These are phyloP conservation scores for Eptatretus burgeri DNA, from an alignment of 2,113 vertebrate species.

Conservation along the genomic window DNA sequence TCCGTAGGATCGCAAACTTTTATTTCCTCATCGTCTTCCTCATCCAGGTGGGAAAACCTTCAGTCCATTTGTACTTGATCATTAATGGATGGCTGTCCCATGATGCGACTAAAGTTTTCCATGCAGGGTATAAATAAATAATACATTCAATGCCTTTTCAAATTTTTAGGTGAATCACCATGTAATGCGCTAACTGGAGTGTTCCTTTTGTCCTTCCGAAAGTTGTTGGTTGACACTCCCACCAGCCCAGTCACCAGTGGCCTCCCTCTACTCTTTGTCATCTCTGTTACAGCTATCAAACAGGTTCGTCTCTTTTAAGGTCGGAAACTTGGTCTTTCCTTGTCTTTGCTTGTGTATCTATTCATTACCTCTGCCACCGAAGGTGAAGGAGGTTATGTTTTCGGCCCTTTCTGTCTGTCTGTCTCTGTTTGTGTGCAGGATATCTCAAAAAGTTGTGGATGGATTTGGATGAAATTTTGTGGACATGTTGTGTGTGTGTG, in stretches of 20 bases:
- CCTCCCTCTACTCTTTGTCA: conserved; percentile 88
- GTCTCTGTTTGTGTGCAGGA: too few relatives aligned
- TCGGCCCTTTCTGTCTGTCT: too few relatives aligned
- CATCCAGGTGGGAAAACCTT: conserved; percentile 43
- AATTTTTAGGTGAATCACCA: background rate
- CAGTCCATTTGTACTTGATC: background rate
- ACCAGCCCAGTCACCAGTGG: conserved; percentile 90
- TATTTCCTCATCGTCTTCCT: conserved; percentile 99
- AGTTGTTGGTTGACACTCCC: conserved; percentile 93
- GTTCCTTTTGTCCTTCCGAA: conserved; percentile 6
- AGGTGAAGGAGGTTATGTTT: too few relatives aligned
- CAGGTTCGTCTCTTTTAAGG: conserved; percentile 31
- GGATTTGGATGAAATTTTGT: too few relatives aligned
- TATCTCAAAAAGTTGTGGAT: too few relatives aligned
- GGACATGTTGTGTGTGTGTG: background rate
- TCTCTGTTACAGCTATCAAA: conserved; percentile 83
- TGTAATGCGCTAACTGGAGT: conserved; percentile 2
- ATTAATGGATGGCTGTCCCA: background rate
- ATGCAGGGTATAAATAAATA: conserved; percentile 2
- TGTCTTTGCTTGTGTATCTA: too few relatives aligned
- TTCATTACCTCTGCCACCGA: too few relatives aligned
- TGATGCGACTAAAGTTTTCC: background rate
- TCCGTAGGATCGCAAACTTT: conserved; percentile 96
- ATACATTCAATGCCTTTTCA: background rate
- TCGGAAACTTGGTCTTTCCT: too few relatives aligned